Evolutionary conservation across 1,140 invertebrate genomes (phyloP).

Genomic region (Grapholita molesta): DNA sequence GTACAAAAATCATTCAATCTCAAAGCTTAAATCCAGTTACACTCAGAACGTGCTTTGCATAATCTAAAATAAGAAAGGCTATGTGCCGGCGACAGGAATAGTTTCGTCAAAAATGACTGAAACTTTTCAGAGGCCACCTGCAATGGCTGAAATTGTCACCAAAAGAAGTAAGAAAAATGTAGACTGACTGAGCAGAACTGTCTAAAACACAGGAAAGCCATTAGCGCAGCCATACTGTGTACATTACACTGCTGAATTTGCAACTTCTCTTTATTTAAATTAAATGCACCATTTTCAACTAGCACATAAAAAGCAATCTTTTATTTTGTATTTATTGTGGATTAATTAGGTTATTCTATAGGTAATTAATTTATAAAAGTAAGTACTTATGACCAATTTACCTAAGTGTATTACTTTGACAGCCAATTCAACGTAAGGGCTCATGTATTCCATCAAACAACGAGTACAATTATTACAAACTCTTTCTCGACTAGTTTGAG

Average conservation of each 20-base stretch:
- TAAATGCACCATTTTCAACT: background rate
- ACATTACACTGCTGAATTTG: background rate
- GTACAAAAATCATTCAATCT: slow-evolving; percentile 12
- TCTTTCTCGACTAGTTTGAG: no score
- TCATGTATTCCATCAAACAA: no score
- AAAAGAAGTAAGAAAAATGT: background rate
- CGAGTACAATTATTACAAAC: no score
- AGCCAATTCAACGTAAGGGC: no score
- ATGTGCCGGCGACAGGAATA: background rate
- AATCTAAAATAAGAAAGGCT: slow-evolving; percentile 1
- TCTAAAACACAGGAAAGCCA: slow-evolving; percentile 13
- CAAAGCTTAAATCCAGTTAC: slow-evolving; percentile 1
- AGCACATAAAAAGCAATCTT: background rate
- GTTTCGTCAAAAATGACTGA: background rate
- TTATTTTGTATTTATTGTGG: background rate
- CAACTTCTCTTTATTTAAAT: background rate
- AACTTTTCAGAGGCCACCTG: background rate
- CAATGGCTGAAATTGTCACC: background rate
- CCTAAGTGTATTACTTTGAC: no score
- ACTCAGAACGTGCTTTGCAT: background rate
- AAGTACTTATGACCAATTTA: no score
- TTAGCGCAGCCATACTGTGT: background rate
- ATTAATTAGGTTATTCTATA: background rate
- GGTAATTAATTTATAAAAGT: no score
- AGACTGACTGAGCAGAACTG: background rate